Conservation (phyloP, 2,888 invertebrate genomes). For the Chelonus formosanus region DNA sequence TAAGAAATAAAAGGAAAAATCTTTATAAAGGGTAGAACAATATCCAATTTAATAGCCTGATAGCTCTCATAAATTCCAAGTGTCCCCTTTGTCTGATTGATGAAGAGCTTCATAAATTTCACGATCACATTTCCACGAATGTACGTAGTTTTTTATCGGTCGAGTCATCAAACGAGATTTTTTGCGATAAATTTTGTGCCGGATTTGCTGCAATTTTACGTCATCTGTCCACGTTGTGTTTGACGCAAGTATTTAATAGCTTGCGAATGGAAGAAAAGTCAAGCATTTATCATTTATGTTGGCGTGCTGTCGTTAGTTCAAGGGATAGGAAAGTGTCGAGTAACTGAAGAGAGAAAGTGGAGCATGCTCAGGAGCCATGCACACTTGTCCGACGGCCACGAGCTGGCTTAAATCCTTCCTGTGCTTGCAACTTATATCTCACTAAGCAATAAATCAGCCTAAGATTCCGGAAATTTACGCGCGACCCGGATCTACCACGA, state of each 20-base stretch:
- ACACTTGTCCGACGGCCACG: slow-evolving; percentile 39
- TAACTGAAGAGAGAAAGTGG: slow-evolving; percentile 25
- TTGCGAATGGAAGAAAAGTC: slow-evolving; percentile 14
- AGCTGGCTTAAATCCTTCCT: slow-evolving; percentile 49
- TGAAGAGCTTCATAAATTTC: slow-evolving; percentile 13
- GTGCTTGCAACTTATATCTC: slow-evolving; percentile 53
- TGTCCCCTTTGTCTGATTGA: slow-evolving; percentile 13
- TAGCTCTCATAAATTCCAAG: slow-evolving; percentile 5
- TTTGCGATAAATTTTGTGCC: slow-evolving; percentile 17
- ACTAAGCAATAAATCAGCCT: slow-evolving; percentile 55
- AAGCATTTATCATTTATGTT: slow-evolving; percentile 22
- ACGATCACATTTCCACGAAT: slow-evolving; percentile 12
- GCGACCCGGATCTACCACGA: slow-evolving; percentile 54
- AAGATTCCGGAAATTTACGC: slow-evolving; percentile 60
- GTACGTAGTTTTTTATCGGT: slow-evolving; percentile 15
- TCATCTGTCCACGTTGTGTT: slow-evolving; percentile 26
- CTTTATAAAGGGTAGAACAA: slow-evolving; percentile 8
- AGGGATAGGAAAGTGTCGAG: not conserved
- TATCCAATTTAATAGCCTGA: slow-evolving; percentile 5
- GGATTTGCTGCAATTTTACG: slow-evolving; percentile 23
- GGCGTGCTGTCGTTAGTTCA: not conserved
- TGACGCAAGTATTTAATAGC: slow-evolving; percentile 25
- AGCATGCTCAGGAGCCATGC: slow-evolving; percentile 13
- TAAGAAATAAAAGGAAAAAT: not conserved
- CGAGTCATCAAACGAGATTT: slow-evolving; percentile 19